Base-by-base conservation (phyloP, 2,797 vertebrate genomes). In the Acrocephalus scirpaceus region DNA sequence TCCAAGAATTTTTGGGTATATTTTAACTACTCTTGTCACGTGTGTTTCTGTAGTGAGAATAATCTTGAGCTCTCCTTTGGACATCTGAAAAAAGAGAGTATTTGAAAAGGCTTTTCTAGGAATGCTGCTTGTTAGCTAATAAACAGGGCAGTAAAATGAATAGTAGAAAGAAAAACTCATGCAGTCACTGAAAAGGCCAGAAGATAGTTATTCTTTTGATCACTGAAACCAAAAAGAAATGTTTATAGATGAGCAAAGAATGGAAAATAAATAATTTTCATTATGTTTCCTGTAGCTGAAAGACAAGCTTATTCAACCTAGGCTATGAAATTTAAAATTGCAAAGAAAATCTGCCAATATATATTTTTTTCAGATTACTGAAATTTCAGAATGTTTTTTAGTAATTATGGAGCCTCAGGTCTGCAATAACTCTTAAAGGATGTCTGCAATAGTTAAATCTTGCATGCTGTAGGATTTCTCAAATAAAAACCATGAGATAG, bases 61-160 rank as follows among this genome's bases (percentile, higher is more conserved):
- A 93, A 57, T 6, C 9, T 51, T 50, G 13, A 71, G 21, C 16
- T 88, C 18, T 77, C 32, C 50, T 26, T 67, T 75, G 27, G 15
- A 51, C 10, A 53, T 79, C 7, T 29, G 32, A 56, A 22, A 72
- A 73, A 86, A 66, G 1, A 72, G 1, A 23, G 2, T 57, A 60
- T 58, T 85, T 81, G 22, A 78, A 60, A 70, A 57, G 10, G 1
- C 2, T 45, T 75, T 92, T 48, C 53, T 87, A 30, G 11, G n/a
- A 50, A 71, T 76, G 11, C 13, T 90, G 80, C 22, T 66, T 73
- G 81, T 69, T 84, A 61, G 48, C 36, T 80, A 60, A 54, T 81
- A 95, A 67, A 83, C 9, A 80, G 9, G 48, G 42, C 12, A 96
- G 47, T 32, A 97, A 96, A 95, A 81, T 85, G 25, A 92, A 87